phyloP scores from a whole-genome alignment of 2,797 vertebrate species.

The Anas bernieri region DNA sequence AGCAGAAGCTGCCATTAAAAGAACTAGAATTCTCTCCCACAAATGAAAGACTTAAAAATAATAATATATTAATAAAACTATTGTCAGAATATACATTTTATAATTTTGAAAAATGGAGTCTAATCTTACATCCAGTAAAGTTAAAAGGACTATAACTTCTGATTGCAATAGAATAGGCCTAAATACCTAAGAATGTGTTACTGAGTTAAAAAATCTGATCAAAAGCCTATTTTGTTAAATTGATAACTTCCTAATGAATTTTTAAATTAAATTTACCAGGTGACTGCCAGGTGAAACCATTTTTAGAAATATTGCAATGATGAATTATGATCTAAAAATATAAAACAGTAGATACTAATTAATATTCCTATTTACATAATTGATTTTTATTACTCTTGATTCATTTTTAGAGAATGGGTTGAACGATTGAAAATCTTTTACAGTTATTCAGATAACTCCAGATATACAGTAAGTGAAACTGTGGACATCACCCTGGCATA shows the following conservation, averaged over 20 bases:
- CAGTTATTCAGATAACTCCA: background rate
- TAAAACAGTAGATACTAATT: background rate
- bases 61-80: conserved; percentile 32
- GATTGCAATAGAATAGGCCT: background rate
- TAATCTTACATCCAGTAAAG: background rate
- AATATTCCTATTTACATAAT: background rate
- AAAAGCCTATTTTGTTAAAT: background rate
- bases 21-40: background rate
- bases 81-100: background rate
- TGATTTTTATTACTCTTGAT: background rate
- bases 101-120: conserved; percentile 13
- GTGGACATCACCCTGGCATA: background rate
- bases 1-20: background rate
- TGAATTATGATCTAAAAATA: background rate
- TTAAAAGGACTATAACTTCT: background rate
- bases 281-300: background rate
- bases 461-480: background rate
- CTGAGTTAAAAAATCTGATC: background rate
- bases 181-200: background rate
- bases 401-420: background rate
- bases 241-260: background rate
- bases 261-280: background rate
- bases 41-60: conserved; percentile 32
- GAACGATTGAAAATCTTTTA: background rate
- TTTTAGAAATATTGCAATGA: background rate